Base-by-base conservation (phyloP, 2,113 vertebrate species). In the Tor tambroides region DNA sequence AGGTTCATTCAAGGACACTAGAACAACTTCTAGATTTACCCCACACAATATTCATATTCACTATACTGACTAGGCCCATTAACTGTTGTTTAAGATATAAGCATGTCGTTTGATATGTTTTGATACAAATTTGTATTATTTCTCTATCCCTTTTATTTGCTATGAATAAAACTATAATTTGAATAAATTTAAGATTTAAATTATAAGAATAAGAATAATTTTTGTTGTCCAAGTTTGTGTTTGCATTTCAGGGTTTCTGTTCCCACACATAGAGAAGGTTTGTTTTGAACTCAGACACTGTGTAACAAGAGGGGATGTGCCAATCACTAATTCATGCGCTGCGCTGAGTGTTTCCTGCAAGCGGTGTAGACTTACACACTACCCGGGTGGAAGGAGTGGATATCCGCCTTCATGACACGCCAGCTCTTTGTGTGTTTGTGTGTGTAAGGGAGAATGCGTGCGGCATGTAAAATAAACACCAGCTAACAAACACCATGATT, bases 271-370 rank as follows among this genome's bases (percentile, higher is more conserved):
- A 54, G 3, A 41, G 4, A 76, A 19, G 38, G 41, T 41, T 54
- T 65, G 51, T 85, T 88, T 83, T 84, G 54, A 74, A 87, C 75
- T 72, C 79, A 67, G 59, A 80, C 9, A 77, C 54, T 26, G 67
- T 83, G 90, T 80, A 88, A 90, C 83, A 67, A 56, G 59, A 88
- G 83, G 75, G 61, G 49, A 65, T 23, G 41, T 49, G 32, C 56
- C 74, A 28, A 87, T 91, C 88, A 91, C 71, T 89, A 84, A 89
- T 91, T 90, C 85, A 90, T 90, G 88, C 26, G 14, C 63, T 26
- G 49, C 46, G 38, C 63, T 81, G 56, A 69, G 75, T n/a, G 30
- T 86, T 90, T 90, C 91, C 89, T 88, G 85, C 80, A 56, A 72
- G 32, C 0, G 69, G 89, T 88, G 59, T 90, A 65, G 41, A 61